Percentiles rank a stretch among this genome's conserved stretches.
Conservation (phyloP, 1,140 invertebrate species). For the Lethocerus indicus region DNA sequence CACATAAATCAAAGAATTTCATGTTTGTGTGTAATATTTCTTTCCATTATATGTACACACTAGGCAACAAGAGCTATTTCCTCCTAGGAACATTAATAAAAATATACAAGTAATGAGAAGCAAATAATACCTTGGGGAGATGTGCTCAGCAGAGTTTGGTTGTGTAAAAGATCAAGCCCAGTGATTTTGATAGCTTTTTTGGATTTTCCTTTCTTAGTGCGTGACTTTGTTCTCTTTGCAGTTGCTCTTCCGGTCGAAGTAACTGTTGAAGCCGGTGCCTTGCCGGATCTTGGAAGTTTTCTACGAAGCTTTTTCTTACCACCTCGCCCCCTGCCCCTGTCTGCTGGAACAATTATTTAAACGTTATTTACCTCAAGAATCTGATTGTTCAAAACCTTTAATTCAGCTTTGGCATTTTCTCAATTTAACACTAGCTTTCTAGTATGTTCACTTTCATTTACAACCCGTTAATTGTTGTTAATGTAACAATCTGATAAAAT, state of each 20-base stretch:
- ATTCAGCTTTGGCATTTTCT: too few relatives aligned
- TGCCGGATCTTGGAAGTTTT: slow-evolving; percentile 28
- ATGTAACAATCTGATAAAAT: too few relatives aligned
- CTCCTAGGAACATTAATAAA: too few relatives aligned
- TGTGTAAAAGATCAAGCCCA: slow-evolving; percentile 76
- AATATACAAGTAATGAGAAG: slow-evolving; percentile 6
- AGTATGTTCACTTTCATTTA: too few relatives aligned
- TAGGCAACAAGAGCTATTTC: too few relatives aligned
- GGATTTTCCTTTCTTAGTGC: slow-evolving; percentile 34
- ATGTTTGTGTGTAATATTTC: neutral
- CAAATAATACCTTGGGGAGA: slow-evolving; percentile 33
- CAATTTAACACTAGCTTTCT: too few relatives aligned
- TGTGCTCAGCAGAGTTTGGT: slow-evolving; percentile 75
- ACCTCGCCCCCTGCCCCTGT: slow-evolving; percentile 8
- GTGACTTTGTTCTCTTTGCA: slow-evolving; percentile 24
- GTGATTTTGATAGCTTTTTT: slow-evolving; percentile 55
- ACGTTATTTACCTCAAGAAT: too few relatives aligned
- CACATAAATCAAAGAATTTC: too few relatives aligned
- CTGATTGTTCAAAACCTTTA: too few relatives aligned
- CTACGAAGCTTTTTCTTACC: slow-evolving; percentile 25
- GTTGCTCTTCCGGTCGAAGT: slow-evolving; percentile 20
- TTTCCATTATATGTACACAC: neutral
- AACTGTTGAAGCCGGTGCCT: slow-evolving; percentile 20
- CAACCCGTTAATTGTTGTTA: too few relatives aligned
- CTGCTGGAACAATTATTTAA: slow-evolving; percentile 8